Percentiles rank a stretch among this genome's conserved stretches.
phyloP scores from a whole-genome alignment of 2,113 vertebrate genomes.

The Sardina pilchardus region DNA sequence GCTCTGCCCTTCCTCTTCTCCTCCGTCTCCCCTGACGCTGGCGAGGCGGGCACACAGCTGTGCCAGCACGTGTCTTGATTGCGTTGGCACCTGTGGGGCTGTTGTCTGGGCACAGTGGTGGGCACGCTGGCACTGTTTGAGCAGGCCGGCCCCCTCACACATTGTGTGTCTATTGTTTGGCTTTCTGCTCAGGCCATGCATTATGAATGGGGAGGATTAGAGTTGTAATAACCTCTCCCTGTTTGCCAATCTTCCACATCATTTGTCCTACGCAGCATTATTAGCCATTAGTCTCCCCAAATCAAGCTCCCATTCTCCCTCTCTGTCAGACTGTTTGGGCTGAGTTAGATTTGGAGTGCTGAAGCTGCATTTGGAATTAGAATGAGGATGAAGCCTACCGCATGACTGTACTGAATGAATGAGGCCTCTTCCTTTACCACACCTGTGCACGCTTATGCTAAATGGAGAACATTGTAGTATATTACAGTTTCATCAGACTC shows the following conservation, averaged over 20 bases:
- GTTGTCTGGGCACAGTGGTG: not conserved
- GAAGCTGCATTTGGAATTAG: not conserved
- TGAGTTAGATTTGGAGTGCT: not conserved
- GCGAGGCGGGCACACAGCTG: not conserved
- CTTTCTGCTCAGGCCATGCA: not conserved
- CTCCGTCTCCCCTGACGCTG: not conserved
- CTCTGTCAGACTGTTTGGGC: not conserved
- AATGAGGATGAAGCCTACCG: not conserved
- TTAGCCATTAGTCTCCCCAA: not conserved
- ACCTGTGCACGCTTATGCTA: not conserved
- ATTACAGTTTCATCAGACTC: too few species aligned
- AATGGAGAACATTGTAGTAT: not conserved
- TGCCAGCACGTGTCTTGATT: not conserved
- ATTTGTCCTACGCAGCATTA: not conserved
- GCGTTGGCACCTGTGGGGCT: not conserved
- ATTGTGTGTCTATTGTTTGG: not conserved
- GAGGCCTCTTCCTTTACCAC: not conserved
- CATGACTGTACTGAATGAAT: not conserved
- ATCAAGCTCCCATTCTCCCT: not conserved
- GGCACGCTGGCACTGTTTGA: not conserved
- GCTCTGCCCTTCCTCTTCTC: not conserved
- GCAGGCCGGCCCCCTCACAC: not conserved
- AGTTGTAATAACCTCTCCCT: not conserved
- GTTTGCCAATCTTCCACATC: constrained; percentile 8
- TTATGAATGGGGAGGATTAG: constrained; percentile 1